Evolutionary conservation across 2,888 invertebrate genomes (phyloP).

Genomic region (Drosophila ustulata): DNA sequence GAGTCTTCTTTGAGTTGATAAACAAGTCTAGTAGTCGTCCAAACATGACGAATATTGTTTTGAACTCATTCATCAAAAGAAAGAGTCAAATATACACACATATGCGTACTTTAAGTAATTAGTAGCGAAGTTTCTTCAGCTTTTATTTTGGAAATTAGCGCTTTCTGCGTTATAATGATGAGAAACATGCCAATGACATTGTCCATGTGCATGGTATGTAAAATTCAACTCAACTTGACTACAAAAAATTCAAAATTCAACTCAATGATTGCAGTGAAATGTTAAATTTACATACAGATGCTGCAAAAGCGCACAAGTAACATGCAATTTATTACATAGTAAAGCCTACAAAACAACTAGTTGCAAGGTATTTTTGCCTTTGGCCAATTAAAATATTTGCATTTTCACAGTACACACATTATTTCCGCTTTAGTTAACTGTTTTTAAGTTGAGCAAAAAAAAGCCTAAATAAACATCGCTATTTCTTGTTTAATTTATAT

Average conservation of each 20-base stretch:
- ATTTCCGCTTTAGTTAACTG: constrained; percentile 66
- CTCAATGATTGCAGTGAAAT: constrained; percentile 48
- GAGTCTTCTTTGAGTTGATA: constrained; percentile 27
- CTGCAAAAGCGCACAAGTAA: constrained; percentile 15
- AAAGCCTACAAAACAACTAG: constrained; percentile 18
- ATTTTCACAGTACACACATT: constrained; percentile 52
- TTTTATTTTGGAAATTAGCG: constrained; percentile 49
- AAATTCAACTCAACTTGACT: constrained; percentile 1
- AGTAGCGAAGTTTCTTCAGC: constrained; percentile 35
- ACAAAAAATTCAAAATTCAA: neutral
- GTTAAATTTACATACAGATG: constrained; percentile 46
- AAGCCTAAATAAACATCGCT: constrained; percentile 12
- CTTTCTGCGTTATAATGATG: constrained; percentile 65
- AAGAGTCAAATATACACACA: constrained; percentile 5
- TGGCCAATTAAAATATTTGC: constrained; percentile 67
- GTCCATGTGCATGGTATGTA: constrained; percentile 30
- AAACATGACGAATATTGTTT: constrained; percentile 51
- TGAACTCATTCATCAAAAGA: constrained; percentile 43
- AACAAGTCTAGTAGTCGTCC: constrained; percentile 39
- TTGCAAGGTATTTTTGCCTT: constrained; percentile 38
- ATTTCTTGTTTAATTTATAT: constrained; percentile 5
- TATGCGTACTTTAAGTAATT: constrained; percentile 36
- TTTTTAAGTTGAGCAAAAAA: constrained; percentile 14
- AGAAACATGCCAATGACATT: constrained; percentile 75
- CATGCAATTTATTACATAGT: constrained; percentile 49